Percentiles rank a stretch among this genome's conserved stretches.
Conservation (phyloP, 2,888 invertebrate species). For the Fragum sueziense region DNA sequence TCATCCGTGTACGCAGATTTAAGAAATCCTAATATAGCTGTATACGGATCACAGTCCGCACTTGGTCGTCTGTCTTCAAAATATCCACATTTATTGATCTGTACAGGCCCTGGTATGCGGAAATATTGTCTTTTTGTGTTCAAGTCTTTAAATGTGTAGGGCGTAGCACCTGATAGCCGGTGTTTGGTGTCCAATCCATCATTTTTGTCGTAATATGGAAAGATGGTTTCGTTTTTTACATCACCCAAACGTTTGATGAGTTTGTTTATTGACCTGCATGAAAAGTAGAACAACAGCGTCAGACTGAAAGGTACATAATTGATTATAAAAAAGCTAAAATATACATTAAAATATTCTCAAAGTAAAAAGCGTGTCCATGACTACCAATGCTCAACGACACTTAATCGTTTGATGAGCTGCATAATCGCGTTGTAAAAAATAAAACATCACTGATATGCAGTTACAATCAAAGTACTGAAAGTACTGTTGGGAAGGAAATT, state of each 20-base stretch:
- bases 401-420: too few species aligned
- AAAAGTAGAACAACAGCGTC: too few species aligned
- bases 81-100: constrained; percentile 4
- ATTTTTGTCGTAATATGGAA: constrained; percentile 9
- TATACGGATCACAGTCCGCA: constrained; percentile 16
- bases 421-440: too few species aligned
- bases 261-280: not conserved
- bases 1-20: constrained; percentile 5
- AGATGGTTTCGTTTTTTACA: not conserved
- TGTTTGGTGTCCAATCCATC: not conserved
- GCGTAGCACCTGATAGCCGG: not conserved
- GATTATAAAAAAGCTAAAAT: too few species aligned
- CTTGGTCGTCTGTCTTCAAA: constrained; percentile 11
- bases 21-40: constrained; percentile 14
- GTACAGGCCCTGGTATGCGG: constrained; percentile 1
- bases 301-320: too few species aligned
- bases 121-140: constrained; percentile 12
- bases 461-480: too few species aligned
- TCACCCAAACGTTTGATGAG: not conserved
- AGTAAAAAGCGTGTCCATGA: too few species aligned
- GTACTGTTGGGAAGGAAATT: too few species aligned
- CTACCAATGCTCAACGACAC: too few species aligned
- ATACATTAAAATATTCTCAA: too few species aligned
- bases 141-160: not conserved
- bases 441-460: too few species aligned